phyloP scores from a whole-genome alignment of 2,797 vertebrate genomes.

The Enoplosus armatus region DNA sequence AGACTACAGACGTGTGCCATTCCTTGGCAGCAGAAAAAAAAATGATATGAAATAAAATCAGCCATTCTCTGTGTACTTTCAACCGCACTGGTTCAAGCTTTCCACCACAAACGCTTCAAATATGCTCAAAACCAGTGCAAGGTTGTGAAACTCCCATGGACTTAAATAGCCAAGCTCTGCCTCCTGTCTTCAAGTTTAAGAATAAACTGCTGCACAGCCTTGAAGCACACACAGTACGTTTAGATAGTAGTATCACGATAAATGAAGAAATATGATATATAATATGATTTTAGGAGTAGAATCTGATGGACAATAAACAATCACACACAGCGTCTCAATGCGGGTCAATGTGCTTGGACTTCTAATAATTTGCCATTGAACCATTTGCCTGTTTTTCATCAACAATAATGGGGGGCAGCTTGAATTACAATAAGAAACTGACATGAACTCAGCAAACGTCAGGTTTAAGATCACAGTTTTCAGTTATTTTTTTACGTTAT shows the following conservation, averaged over 20 bases:
- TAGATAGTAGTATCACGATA: not conserved
- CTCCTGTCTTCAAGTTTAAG: slow-evolving; percentile 66
- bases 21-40: slow-evolving; percentile 81
- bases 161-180: slow-evolving; percentile 67
- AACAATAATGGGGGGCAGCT: not conserved
- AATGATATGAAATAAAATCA: slow-evolving; percentile 79
- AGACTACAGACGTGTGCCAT: slow-evolving; percentile 77
- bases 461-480: not conserved
- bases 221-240: slow-evolving; percentile 22
- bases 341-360: not conserved
- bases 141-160: slow-evolving; percentile 78
- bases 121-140: slow-evolving; percentile 78
- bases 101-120: slow-evolving; percentile 76
- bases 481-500: no score
- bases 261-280: not conserved
- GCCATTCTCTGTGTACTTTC: slow-evolving; percentile 85
- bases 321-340: not conserved
- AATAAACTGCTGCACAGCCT: slow-evolving; percentile 48
- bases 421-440: slow-evolving; percentile 1
- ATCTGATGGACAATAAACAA: not conserved
- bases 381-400: slow-evolving; percentile 20
- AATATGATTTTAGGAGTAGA: not conserved
- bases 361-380: not conserved
- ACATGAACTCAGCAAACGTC: not conserved
- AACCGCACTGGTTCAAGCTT: slow-evolving; percentile 79